Conservation (phyloP, 2,888 invertebrate species). For the Halocaridina rubra region DNA sequence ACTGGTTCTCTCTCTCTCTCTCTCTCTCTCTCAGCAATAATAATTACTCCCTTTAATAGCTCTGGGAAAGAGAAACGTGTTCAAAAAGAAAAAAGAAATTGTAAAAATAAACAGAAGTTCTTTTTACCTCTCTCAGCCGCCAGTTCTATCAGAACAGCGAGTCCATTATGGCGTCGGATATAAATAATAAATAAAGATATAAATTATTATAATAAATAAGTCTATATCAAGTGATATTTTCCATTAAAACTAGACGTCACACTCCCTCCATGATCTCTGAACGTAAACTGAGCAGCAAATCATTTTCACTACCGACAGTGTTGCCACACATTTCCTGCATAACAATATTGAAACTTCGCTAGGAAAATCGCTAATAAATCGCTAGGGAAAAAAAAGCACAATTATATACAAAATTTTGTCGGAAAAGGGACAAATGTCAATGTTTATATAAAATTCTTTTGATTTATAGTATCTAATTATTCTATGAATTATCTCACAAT, state of each 20-base stretch:
- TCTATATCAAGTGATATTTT: slow-evolving; percentile 29
- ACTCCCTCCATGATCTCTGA: slow-evolving; percentile 18
- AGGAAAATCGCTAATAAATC: background rate
- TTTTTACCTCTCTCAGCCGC: background rate
- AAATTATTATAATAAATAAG: background rate
- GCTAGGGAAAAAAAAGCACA: background rate
- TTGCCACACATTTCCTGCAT: background rate
- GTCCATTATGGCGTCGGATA: background rate
- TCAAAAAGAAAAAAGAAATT: background rate
- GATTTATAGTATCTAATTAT: too few species aligned
- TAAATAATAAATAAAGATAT: background rate
- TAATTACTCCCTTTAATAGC: background rate
- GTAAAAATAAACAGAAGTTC: background rate
- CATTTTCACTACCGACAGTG: background rate
- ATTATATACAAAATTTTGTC: background rate
- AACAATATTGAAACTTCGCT: background rate
- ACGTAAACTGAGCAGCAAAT: slow-evolving; percentile 4
- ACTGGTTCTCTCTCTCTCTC: background rate
- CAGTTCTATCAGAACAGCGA: background rate
- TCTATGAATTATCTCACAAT: too few species aligned
- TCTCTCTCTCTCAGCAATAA: background rate
- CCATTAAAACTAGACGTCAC: background rate
- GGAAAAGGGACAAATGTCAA: background rate
- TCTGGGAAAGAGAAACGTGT: background rate
- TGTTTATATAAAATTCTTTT: too few species aligned